Conservation (phyloP, 1,140 invertebrate genomes). For the Drosophila ambigua region DNA sequence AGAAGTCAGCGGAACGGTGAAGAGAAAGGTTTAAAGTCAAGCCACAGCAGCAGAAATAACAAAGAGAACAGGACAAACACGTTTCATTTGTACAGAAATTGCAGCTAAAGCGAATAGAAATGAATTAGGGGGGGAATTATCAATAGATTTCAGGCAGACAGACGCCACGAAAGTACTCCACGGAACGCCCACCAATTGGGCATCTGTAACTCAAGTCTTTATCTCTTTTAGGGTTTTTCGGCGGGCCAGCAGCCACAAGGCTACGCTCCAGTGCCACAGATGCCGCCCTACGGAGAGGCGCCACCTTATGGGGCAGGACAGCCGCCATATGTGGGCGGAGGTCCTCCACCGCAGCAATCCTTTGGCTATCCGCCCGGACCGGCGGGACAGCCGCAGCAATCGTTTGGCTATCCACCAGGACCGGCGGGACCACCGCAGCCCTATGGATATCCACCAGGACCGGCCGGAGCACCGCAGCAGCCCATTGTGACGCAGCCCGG, state of each 20-base stretch:
- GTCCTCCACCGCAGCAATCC: constrained; percentile 25
- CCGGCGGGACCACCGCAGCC: constrained; percentile 38
- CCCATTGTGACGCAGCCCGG: constrained; percentile 75
- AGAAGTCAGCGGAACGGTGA: too few species aligned
- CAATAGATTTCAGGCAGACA: background rate
- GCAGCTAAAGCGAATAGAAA: too few species aligned
- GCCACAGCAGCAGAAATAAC: too few species aligned
- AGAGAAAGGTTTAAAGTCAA: too few species aligned
- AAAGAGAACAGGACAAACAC: too few species aligned
- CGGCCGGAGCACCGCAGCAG: constrained; percentile 39
- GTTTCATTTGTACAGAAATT: too few species aligned
- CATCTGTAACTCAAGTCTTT: constrained; percentile 8
- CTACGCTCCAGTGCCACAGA: constrained; percentile 75
- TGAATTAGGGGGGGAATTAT: constrained; percentile 3
- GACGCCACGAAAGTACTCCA: background rate
- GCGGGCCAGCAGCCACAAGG: constrained; percentile 49
- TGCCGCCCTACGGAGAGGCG: constrained; percentile 65
- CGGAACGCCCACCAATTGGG: constrained; percentile 18
- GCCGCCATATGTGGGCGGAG: constrained; percentile 54
- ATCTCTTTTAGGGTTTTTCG: constrained; percentile 63
- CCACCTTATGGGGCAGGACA: constrained; percentile 56
- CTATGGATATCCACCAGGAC: constrained; percentile 45
- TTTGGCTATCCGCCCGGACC: constrained; percentile 61
- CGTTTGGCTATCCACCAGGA: constrained; percentile 53
- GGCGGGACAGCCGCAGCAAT: constrained; percentile 31